Evolutionary conservation across 2,113 vertebrate genomes (phyloP).

Genomic region (Dromaius novaehollandiae): DNA sequence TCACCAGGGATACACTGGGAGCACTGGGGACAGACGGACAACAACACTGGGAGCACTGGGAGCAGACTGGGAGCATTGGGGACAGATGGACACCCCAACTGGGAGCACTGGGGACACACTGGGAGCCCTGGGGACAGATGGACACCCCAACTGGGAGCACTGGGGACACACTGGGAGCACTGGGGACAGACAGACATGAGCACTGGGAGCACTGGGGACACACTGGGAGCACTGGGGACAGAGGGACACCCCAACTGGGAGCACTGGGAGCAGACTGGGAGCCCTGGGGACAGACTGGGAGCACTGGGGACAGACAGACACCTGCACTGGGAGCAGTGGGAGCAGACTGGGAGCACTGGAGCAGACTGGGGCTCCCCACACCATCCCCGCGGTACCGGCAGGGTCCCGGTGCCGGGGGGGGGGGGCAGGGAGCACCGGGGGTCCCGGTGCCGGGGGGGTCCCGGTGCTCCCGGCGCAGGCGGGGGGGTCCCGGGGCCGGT

Average conservation of each 20-base stretch:
- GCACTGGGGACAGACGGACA: too few relatives aligned
- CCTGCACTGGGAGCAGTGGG: neutral
- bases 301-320: neutral
- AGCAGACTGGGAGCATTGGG: too few relatives aligned
- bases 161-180: neutral
- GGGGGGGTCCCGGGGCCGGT: neutral
- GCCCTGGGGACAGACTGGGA: neutral
- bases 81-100: too few relatives aligned
- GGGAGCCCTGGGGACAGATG: too few relatives aligned
- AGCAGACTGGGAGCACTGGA: neutral
- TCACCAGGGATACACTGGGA: too few relatives aligned
- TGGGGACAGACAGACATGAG: neutral
- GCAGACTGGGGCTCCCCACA: neutral
- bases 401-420: neutral
- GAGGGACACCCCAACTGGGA: too few relatives aligned
- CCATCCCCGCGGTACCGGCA: neutral
- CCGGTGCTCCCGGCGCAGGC: too few relatives aligned
- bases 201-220: neutral
- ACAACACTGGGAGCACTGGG: too few relatives aligned
- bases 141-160: too few relatives aligned
- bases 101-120: too few relatives aligned
- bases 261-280: too few relatives aligned
- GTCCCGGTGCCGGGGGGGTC: neutral
- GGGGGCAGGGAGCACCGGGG: neutral
- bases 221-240: neutral